Evolutionary conservation across 2,113 vertebrate species (phyloP).

Genomic region (Phalacrocorax carbo): DNA sequence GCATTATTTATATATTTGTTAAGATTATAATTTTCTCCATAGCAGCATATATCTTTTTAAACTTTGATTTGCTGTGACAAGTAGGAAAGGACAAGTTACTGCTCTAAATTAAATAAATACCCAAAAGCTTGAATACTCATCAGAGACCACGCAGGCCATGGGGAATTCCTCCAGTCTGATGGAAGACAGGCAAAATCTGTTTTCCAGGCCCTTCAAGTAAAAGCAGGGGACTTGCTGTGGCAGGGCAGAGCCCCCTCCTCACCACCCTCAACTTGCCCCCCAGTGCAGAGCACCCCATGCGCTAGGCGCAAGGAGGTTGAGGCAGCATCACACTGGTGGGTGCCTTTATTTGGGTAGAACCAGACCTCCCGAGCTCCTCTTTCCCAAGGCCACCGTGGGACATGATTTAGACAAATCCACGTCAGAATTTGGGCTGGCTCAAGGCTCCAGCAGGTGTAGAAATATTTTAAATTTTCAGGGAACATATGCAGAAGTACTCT

Average conservation of each 20-base stretch:
- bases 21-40: not conserved
- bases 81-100: not conserved
- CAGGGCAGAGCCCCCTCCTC: not conserved
- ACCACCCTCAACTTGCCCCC: not conserved
- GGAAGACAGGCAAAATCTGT: not conserved
- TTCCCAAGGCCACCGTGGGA: rapidly evolving
- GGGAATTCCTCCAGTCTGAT: not conserved
- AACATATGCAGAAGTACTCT: not conserved
- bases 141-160: not conserved
- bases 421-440: not conserved
- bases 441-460: not conserved
- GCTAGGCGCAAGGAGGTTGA: rapidly evolving
- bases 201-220: not conserved
- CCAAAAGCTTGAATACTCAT: not conserved
- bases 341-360: not conserved
- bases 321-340: not conserved
- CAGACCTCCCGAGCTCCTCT: not conserved
- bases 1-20: not conserved
- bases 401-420: not conserved
- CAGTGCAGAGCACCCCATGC: rapidly evolving
- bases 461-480: not conserved
- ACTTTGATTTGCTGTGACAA: not conserved
- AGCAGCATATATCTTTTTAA: not conserved
- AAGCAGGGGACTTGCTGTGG: not conserved
- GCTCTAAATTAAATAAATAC: not conserved